Conservation (phyloP, 2,888 invertebrate genomes). For the Hirtodrosophila alboralis region DNA sequence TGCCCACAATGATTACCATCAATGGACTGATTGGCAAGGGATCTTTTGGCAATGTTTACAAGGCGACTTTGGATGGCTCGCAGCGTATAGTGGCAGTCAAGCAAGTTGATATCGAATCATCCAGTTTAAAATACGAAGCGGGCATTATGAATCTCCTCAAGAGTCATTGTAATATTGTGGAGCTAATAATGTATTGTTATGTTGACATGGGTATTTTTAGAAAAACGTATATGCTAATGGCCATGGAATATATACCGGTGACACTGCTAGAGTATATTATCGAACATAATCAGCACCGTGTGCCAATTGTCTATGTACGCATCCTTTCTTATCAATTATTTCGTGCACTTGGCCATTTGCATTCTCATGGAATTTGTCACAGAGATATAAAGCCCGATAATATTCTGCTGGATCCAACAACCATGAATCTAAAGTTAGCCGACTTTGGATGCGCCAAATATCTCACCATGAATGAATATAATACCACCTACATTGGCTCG, state of each 20-base stretch:
- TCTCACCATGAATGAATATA: conserved; percentile 95
- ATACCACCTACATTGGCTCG: conserved; percentile 99
- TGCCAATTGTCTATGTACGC: conserved; percentile 99
- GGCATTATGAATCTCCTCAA: conserved; percentile 98
- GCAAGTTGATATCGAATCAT: conserved; percentile 99
- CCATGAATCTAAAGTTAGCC: conserved; percentile 97
- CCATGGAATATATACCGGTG: conserved; percentile 98
- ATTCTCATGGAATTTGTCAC: conserved; percentile 98
- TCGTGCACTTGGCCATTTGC: conserved; percentile 99
- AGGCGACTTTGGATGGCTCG: conserved; percentile 96
- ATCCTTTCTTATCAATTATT: conserved; percentile 99
- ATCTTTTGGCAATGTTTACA: conserved; percentile 99
- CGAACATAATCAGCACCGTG: conserved; percentile 94
- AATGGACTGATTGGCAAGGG: conserved; percentile 97
- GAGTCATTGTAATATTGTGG: conserved; percentile 99
- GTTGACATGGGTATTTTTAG: conserved; percentile 99
- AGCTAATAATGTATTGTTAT: conserved; percentile 99
- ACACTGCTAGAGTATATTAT: conserved; percentile 89
- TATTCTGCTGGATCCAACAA: conserved; percentile 96
- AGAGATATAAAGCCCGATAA: conserved; percentile 99
- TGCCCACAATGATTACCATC: conserved; percentile 13
- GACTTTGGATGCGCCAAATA: conserved; percentile 99
- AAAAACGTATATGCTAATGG: conserved; percentile 99
- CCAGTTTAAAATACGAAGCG: conserved; percentile 99
- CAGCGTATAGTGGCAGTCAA: conserved; percentile 99